Evolutionary conservation across 2,797 vertebrate genomes (phyloP), one percentile per base, ranked within the genome.

Genomic region (Muscicapa striata): DNA sequence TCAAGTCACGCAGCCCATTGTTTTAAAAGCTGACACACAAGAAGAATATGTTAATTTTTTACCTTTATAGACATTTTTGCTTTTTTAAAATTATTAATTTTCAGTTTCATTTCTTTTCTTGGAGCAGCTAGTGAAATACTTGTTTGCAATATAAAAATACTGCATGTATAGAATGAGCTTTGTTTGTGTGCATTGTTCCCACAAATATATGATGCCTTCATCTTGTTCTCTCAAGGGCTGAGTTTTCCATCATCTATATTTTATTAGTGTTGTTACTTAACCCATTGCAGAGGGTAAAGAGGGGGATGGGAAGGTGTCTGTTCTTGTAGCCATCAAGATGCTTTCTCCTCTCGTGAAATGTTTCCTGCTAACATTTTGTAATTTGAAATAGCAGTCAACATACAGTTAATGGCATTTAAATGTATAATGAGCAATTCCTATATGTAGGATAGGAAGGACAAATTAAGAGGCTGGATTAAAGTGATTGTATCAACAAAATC

Each of bases 171-270:
- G 48, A 66, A 68, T 22, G 7, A 80, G 24, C 43, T 84, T 38
- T 61, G 15, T 69, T 78, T 63, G 18, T 81, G 12, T 59, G 21
- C 41, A 9, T 57, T 84, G 54, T 70, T 82, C 32, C 13, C n/a
- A 21, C 59, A 87, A 82, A 82, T 58, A 8, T 46, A 32, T n/a
- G 34, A 58, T 40, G 86, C 77, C 34, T 52, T 95, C 67, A 29
- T 94, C 78, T 91, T 73, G 74, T 93, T 95, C 74, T 94, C 62
- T 87, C 54, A 17, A 69, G 67, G 68, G 57, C 93, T 94, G 49
- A 23, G 82, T 95, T 97, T 97, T 97, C 96, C 86, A 2, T 96
- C 96, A 97, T 98, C 55, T 95, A 92, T 97, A 95, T 98, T 97
- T 97, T 80, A 96, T 97, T 90, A 54, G 69, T 86, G 21, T 72